phyloP scores from a whole-genome alignment of 2,797 vertebrate genomes.

The Hippopotamyrus pictus region DNA sequence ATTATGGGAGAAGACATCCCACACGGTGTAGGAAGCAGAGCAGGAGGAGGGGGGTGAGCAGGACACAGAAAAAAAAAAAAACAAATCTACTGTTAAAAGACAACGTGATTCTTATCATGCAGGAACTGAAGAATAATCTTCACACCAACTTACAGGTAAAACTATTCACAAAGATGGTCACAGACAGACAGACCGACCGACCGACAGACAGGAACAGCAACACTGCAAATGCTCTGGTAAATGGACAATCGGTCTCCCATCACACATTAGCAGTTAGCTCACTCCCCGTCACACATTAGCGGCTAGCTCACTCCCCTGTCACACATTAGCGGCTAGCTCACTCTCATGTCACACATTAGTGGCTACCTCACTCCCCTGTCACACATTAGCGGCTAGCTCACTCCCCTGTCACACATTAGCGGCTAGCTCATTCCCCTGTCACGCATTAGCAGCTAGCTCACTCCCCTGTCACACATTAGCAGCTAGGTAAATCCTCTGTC shows the following conservation, averaged over 20 bases:
- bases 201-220: conserved; percentile 10
- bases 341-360: too few relatives aligned
- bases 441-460: too few relatives aligned
- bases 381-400: background rate
- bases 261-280: too few relatives aligned
- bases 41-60: background rate
- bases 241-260: background rate
- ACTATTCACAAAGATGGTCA: conserved; percentile 17
- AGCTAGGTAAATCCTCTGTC: too few relatives aligned
- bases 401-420: background rate
- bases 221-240: background rate
- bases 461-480: too few relatives aligned
- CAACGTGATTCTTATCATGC: conserved; percentile 52
- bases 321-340: background rate
- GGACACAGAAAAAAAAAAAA: background rate
- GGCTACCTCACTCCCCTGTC: too few relatives aligned
- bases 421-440: background rate
- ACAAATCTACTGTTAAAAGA: conserved; percentile 46
- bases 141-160: background rate
- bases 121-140: conserved; percentile 40
- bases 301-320: background rate
- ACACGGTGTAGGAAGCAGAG: conserved; percentile 15
- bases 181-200: conserved; percentile 28
- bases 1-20: background rate
- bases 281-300: background rate